Evolutionary conservation across 2,113 vertebrate species (phyloP).

Genomic region (Saguinus midas): DNA sequence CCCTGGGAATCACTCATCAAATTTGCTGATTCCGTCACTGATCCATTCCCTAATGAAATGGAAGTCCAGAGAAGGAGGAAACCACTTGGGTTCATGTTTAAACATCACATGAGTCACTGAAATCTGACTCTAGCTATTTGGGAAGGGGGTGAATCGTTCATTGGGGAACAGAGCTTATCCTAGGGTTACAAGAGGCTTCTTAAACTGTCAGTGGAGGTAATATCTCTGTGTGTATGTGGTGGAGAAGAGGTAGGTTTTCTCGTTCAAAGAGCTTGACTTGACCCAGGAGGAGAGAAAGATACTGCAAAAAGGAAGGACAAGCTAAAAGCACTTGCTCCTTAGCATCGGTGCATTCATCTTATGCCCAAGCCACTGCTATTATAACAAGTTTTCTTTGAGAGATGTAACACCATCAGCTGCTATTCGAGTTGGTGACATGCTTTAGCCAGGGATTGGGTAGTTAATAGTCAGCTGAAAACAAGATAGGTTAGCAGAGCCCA

Average conservation of each 20-base stretch:
- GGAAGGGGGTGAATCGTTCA: not conserved
- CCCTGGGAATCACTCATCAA: not conserved
- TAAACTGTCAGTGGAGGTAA: not conserved
- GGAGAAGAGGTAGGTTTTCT: not conserved
- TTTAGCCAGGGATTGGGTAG: not conserved
- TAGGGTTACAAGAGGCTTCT: not conserved
- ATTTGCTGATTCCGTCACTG: not conserved
- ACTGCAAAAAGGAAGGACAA: not conserved
- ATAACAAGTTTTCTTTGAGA: not conserved
- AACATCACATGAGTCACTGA: not conserved
- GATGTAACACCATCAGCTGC: not conserved
- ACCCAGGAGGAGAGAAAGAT: not conserved
- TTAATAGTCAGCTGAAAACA: not conserved
- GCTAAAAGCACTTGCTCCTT: not conserved
- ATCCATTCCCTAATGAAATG: not conserved
- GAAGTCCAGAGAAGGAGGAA: not conserved
- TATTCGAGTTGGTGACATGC: not conserved
- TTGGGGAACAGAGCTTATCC: not conserved
- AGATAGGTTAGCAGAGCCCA: not conserved
- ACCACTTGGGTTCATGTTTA: not conserved
- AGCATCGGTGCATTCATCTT: accelerated
- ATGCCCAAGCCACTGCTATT: not conserved
- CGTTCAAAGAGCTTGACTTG: not conserved
- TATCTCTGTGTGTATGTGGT: not conserved
- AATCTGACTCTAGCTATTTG: not conserved